Evolutionary conservation across 2,888 invertebrate species (phyloP).

Genomic region (Vesta saturnalis): DNA sequence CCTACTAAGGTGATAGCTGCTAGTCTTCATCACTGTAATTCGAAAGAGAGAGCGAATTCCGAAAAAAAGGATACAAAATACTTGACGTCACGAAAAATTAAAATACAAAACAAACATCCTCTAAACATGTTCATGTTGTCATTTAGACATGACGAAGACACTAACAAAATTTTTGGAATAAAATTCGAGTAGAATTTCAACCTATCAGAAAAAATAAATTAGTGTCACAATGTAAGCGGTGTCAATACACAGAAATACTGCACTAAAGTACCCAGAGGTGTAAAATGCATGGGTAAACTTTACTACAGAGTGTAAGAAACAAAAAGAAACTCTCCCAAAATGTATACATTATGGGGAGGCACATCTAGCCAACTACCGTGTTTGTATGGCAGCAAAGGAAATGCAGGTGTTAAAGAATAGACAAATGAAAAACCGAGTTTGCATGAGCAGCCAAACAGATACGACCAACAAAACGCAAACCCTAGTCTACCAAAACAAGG

Average conservation of each 20-base stretch:
- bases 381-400: background rate
- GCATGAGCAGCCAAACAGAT: constrained; percentile 20
- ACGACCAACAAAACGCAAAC: constrained; percentile 4
- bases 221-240: constrained; percentile 3
- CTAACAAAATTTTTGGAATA: too few relatives aligned
- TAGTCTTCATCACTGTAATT: background rate
- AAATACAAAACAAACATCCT: too few relatives aligned
- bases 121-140: too few relatives aligned
- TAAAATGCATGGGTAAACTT: background rate
- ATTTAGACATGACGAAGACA: too few relatives aligned
- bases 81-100: too few relatives aligned
- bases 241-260: constrained; percentile 2
- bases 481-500: background rate
- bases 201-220: background rate
- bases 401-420: constrained; percentile 10
- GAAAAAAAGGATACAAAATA: too few relatives aligned
- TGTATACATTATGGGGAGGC: constrained; percentile 21
- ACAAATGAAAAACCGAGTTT: constrained; percentile 11
- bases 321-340: constrained; percentile 13
- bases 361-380: constrained; percentile 23
- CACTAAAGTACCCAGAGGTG: background rate
- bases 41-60: background rate
- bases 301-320: background rate
- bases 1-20: background rate
- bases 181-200: too few relatives aligned